These are phyloP conservation scores for Mastigias papua DNA, from an alignment of 30 jellyfish, hydroid and myxozoan genomes.

Conservation along the genomic window DNA sequence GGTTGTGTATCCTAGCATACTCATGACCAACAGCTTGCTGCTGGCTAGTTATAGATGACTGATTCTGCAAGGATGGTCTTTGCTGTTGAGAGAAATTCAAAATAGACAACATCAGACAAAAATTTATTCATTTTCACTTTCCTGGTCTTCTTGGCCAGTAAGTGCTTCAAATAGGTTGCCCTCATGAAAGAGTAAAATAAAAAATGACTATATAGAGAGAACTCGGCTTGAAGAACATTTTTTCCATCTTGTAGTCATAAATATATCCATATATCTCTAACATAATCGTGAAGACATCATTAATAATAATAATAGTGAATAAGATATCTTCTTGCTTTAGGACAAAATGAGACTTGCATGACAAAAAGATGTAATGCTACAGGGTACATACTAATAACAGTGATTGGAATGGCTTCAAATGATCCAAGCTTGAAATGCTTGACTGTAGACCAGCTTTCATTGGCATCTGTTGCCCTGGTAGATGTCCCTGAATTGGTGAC, in stretches of 20 bases:
- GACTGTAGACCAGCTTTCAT: neutral
- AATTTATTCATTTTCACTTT: too few species aligned
- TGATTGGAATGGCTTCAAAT: conserved; percentile 7
- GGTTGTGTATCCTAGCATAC: neutral
- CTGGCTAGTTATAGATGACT: neutral
- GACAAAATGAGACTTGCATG: neutral
- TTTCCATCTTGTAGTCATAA: too few species aligned
- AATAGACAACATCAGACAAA: too few species aligned
- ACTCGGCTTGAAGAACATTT: too few species aligned
- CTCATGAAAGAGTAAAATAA: too few species aligned
- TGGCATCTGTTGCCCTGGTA: neutral
- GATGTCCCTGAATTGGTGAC: conserved; percentile 11
- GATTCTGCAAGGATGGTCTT: conserved; percentile 2
- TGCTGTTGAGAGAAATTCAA: neutral
- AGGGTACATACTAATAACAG: conserved; percentile 11
- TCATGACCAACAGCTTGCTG: conserved; percentile 46
- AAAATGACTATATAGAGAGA: too few species aligned
- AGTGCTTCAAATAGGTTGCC: too few species aligned
- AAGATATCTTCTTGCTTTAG: too few species aligned
- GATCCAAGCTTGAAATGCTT: conserved; percentile 33
- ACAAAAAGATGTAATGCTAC: neutral
- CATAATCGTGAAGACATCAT: too few species aligned
- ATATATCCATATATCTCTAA: too few species aligned
- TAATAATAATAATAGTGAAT: too few species aligned
- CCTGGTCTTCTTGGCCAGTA: too few species aligned